Evolutionary conservation across 2,113 vertebrate species (phyloP), one percentile per base, ranked within the genome.

Genomic region (Myotis lucifugus): DNA sequence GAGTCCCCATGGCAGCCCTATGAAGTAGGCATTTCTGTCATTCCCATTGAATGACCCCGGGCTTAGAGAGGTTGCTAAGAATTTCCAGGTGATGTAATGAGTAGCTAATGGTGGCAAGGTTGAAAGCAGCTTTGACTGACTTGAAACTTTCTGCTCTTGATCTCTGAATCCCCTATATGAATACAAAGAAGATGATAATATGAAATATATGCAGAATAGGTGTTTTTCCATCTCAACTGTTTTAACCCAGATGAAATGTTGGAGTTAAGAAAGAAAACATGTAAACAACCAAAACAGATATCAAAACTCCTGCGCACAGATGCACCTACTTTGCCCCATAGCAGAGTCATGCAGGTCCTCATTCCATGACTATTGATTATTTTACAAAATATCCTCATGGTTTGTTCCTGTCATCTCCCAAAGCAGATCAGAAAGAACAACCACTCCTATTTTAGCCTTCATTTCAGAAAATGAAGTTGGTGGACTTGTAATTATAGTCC

Each of bases 21-120:
- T 15, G 78, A 93, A 73, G 85, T 52, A 92, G 40, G 40, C 54
- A 13, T 73, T 67, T 77, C 66, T 87, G 37, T 72, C 67, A 78
- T 93, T 78, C 73, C 34, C 18, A 70, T 72, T 34, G 54, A 97
- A 85, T 88, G 77, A 70, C 67, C 59, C 92, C 73, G 46, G 77
- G 83, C 85, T 74, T 92, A 73, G 59, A 87, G 72, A 81, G 14
- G 29, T 46, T 83, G 85, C 69, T 90, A 82, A 95, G 93, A 96
- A 69, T 94, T 82, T 88, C 73, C 95, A 90, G 88, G 84, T 90
- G 90, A 74, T 74, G 37, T 29, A 92, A 66, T 67, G 66, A 64
- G 66, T 52, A 96, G 85, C 34, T 95, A 85, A 82, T 46, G 78
- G 37, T 93, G 59, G 8, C 66, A 40, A 73, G 52, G 56, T 90